Percentiles rank a stretch among this genome's conserved stretches.
Evolutionary conservation across 1,140 invertebrate genomes (phyloP).

Genomic region (Leptopilina clavipes): DNA sequence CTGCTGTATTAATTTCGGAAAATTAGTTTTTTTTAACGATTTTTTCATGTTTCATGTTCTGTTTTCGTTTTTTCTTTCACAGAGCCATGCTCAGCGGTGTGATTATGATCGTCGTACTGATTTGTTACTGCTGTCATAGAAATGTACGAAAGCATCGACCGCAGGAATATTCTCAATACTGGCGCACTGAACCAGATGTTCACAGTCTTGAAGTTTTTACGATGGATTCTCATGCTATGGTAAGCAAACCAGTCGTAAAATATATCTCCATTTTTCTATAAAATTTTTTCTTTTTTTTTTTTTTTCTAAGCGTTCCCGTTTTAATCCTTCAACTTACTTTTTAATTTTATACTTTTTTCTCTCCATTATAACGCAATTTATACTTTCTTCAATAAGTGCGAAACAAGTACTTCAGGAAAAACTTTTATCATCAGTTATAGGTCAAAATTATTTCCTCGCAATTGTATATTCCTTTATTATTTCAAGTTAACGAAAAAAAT

Average conservation of each 20-base stretch:
- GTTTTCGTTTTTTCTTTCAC: constrained; percentile 50
- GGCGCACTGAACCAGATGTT: constrained; percentile 76
- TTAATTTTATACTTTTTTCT: not conserved
- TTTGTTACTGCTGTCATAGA: constrained; percentile 81
- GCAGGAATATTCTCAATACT: constrained; percentile 76
- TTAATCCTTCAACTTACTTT: constrained; percentile 7
- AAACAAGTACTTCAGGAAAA: no score
- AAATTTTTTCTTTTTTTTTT: not conserved
- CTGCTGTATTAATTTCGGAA: no score
- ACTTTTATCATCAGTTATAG: no score
- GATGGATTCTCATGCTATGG: constrained; percentile 77
- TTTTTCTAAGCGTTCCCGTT: not conserved
- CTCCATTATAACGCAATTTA: not conserved
- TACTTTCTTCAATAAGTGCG: no score
- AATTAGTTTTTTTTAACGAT: constrained; percentile 20
- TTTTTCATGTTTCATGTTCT: not conserved
- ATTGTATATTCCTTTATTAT: no score
- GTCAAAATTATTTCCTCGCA: no score
- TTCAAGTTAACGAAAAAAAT: no score
- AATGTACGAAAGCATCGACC: constrained; percentile 78
- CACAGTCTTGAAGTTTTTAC: constrained; percentile 80
- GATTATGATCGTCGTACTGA: constrained; percentile 77
- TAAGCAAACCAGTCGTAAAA: constrained; percentile 60
- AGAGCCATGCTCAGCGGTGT: constrained; percentile 80
- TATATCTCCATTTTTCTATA: not conserved